Conservation (phyloP, 2,888 invertebrate genomes). For the Nebria salina region DNA sequence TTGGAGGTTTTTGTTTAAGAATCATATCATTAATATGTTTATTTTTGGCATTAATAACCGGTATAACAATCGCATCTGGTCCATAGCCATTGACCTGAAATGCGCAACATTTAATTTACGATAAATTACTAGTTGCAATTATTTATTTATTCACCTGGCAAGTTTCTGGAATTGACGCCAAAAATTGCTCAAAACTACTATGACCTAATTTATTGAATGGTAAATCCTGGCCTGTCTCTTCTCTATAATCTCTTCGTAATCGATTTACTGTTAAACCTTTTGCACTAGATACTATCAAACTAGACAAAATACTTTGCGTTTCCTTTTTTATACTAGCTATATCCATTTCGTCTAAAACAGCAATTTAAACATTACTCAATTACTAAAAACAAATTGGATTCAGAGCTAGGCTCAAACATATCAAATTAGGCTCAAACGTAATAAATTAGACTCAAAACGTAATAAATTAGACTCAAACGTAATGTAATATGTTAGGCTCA, state of each 20-base stretch:
- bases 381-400: background rate
- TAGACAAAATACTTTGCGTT: slow-evolving; percentile 51
- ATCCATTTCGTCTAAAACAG: slow-evolving; percentile 9
- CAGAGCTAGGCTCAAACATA: no score
- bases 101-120: background rate
- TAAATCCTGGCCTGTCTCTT: slow-evolving; percentile 50
- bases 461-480: no score
- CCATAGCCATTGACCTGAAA: slow-evolving; percentile 54
- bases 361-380: background rate
- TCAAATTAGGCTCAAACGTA: no score
- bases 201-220: slow-evolving; percentile 30
- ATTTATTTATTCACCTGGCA: slow-evolving; percentile 24
- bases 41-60: slow-evolving; percentile 52
- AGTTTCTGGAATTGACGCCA: slow-evolving; percentile 30
- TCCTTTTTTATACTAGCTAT: slow-evolving; percentile 32
- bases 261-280: slow-evolving; percentile 50
- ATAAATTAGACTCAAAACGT: no score
- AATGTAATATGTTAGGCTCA: no score
- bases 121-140: background rate
- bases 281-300: slow-evolving; percentile 54
- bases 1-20: slow-evolving; percentile 50
- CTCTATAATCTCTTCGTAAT: slow-evolving; percentile 52
- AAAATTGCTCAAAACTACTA: slow-evolving; percentile 22
- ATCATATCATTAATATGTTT: slow-evolving; percentile 56
- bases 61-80: slow-evolving; percentile 50